Evolutionary conservation across 37 sponge, comb jelly and placozoan species (phyloP).

Genomic region (Aphrocallistes beatrix): DNA sequence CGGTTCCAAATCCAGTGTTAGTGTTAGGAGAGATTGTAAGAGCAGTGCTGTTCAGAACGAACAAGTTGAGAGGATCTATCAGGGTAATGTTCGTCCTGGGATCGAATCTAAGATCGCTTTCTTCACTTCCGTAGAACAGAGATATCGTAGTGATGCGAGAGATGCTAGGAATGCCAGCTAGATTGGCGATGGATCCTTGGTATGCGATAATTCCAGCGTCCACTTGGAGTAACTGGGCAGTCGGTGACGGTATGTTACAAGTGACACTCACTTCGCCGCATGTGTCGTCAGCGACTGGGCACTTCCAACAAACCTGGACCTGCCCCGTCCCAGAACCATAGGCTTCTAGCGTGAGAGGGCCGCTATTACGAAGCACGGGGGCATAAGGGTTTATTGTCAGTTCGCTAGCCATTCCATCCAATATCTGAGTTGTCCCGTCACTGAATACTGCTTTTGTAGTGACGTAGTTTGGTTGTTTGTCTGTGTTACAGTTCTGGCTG

Average conservation of each 20-base stretch:
- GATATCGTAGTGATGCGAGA: background rate
- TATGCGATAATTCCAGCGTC: background rate
- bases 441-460: background rate
- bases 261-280: background rate
- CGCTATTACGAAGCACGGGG: background rate
- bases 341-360: background rate
- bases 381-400: background rate
- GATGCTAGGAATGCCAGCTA: background rate
- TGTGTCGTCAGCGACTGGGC: background rate
- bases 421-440: background rate
- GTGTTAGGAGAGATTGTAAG: background rate
- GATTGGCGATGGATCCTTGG: background rate
- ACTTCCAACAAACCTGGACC: background rate
- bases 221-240: background rate
- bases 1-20: constrained; percentile 5
- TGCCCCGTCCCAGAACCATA: background rate
- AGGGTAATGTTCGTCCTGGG: background rate
- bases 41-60: background rate
- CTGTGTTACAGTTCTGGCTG: background rate
- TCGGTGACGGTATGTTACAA: background rate
- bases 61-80: background rate
- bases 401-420: background rate
- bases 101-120: background rate
- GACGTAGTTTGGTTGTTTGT: background rate
- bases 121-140: background rate